These are phyloP conservation scores for Galagoides demidoff DNA, from an alignment of 2,797 vertebrate species.

Conservation along the genomic window DNA sequence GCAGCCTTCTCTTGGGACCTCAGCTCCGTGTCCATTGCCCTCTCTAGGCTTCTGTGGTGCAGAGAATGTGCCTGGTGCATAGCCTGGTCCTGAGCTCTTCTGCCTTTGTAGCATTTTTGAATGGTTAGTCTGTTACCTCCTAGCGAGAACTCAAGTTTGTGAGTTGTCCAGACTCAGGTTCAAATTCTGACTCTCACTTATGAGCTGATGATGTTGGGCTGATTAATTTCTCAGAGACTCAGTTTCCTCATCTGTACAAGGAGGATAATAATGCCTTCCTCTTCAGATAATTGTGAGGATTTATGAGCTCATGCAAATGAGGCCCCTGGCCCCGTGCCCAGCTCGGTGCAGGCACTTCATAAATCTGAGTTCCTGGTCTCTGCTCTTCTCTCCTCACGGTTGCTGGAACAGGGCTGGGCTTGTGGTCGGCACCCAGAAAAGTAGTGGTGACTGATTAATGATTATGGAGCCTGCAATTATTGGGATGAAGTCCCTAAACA, in stretches of 20 bases:
- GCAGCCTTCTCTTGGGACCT: neutral
- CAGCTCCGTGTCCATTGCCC: neutral
- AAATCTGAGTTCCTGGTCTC: neutral
- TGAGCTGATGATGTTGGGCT: neutral
- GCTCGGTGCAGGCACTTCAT: neutral
- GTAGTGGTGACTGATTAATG: constrained; percentile 76
- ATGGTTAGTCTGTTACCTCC: neutral
- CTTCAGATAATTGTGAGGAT: neutral
- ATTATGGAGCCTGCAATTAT: constrained; percentile 82
- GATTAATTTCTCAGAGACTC: neutral
- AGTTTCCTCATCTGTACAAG: neutral
- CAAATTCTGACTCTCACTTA: neutral
- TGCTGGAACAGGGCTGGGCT: constrained; percentile 47
- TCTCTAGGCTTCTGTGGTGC: neutral
- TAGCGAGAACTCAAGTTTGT: neutral
- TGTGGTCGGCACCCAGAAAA: constrained; percentile 64
- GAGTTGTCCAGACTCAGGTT: neutral
- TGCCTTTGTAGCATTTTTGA: neutral
- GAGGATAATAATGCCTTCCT: neutral
- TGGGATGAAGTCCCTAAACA: constrained; percentile 79
- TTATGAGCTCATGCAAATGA: neutral
- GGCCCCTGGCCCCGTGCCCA: neutral
- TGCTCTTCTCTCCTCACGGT: neutral
- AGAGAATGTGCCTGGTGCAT: neutral
- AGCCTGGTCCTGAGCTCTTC: neutral